Base-by-base conservation (phyloP, 37 sponge, comb jelly and placozoan species). In the Axinella damicornis region DNA sequence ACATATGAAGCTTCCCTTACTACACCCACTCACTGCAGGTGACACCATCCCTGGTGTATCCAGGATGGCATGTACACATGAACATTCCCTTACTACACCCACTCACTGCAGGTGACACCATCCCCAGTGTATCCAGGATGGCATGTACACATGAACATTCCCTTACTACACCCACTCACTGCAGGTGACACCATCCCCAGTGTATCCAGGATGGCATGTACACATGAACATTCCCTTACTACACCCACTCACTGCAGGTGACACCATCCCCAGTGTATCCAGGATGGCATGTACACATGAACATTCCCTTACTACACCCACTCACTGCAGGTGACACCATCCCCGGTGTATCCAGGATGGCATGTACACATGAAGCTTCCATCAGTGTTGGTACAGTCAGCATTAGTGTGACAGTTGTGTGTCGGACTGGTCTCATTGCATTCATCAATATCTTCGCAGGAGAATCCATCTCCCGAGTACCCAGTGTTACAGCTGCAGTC, bases 401-500 rank as follows among this genome's bases (percentile, higher is more conserved):
- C 69, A 57, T 57, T 53, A 19, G 24, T 37, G 41, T 62, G 69
- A 65, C 81, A 80, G 24, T 57, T 53, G 25, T 54, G 66, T 1
- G 16, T 31, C 0, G 9, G 25, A 36, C 19, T 31, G 6, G 2
- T 33, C 46, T 12, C 46, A 46, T 46, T 46, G 60, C 88, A 87
- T 39, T 87, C 88, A 74, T 80, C 69, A 32, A 74, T 34, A 55
- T 46, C 46, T 46, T 77, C 66, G 52, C 87, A 86, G 25, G 2
- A 17, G 9, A 21, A 54, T 6, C 79, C 87, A 77, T 78, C 53
- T 20, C 34, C 54, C 58, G 38, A 14, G 30, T 77, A 85, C 4
- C 86, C 82, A 78, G 84, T 70, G 56, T 73, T 53, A 79, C 78
- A 85, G 71, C 76, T 71, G 64, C 91, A 90, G 30, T 41, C 71